A percentile compares a stretch with the other conserved stretches of the same genome.
Evolutionary conservation across 2,113 vertebrate genomes (phyloP).

Genomic region (Ariopsis seemanni): DNA sequence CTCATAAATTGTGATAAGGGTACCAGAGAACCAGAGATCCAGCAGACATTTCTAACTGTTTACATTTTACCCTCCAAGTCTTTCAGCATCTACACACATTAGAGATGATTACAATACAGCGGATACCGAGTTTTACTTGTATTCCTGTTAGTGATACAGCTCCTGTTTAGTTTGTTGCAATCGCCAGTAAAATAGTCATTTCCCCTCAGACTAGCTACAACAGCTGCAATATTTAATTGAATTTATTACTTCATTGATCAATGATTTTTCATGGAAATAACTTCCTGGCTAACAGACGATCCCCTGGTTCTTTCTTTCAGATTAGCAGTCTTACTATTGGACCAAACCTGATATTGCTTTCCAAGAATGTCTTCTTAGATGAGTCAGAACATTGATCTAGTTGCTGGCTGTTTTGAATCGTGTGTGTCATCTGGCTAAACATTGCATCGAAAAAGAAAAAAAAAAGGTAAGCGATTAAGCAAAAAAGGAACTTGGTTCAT

Average conservation of each 20-base stretch:
- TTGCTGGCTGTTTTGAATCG: background rate
- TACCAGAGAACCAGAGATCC: background rate
- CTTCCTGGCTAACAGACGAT: background rate
- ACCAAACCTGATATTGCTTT: background rate
- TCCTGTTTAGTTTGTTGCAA: background rate
- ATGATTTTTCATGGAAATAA: slow-evolving; percentile 2
- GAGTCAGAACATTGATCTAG: background rate
- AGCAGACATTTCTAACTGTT: background rate
- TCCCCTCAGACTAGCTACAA: background rate
- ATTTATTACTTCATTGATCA: background rate
- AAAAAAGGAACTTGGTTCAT: background rate
- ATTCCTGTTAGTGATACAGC: background rate
- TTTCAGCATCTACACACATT: background rate
- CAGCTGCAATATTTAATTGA: background rate
- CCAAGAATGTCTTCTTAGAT: background rate
- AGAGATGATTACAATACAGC: background rate
- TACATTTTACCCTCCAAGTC: background rate
- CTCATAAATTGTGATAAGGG: background rate
- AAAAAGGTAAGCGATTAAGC: background rate
- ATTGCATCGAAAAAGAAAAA: background rate
- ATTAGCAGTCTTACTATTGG: background rate
- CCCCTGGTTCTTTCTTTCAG: background rate
- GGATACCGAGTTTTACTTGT: background rate
- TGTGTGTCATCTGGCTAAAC: background rate
- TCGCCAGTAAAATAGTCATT: background rate